Evolutionary conservation across 2,113 vertebrate species (phyloP).

Genomic region (Malurus elegans): DNA sequence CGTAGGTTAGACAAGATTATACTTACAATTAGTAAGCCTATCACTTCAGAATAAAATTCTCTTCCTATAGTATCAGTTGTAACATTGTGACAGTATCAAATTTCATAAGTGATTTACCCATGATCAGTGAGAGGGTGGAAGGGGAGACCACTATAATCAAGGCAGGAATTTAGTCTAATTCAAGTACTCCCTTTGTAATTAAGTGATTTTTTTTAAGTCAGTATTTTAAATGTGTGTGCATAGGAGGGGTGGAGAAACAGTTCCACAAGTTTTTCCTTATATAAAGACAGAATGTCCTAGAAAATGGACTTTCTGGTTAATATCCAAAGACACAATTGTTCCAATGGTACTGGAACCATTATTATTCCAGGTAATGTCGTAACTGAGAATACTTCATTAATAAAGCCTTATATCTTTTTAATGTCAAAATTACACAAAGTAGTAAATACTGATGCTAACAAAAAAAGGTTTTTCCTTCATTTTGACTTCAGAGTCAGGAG

Average conservation of each 20-base stretch:
- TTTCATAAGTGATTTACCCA: background rate
- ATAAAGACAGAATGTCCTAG: background rate
- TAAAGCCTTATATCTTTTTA: background rate
- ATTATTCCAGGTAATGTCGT: background rate
- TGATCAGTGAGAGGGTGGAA: background rate
- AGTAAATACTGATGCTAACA: background rate
- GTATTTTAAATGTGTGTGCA: background rate
- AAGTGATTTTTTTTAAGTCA: background rate
- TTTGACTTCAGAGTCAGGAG: background rate
- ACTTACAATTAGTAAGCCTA: background rate
- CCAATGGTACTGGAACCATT: background rate
- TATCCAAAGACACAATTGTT: background rate
- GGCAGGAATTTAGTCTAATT: background rate
- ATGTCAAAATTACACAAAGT: background rate
- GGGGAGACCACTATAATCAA: accelerated
- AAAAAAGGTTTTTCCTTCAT: background rate
- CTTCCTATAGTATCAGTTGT: background rate
- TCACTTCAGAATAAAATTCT: background rate
- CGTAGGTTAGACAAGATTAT: background rate
- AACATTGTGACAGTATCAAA: background rate
- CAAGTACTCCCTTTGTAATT: background rate
- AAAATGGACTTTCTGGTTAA: background rate
- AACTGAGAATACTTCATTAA: background rate
- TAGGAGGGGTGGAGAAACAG: background rate
- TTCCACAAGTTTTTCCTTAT: background rate